These are phyloP conservation scores for Caradrina clavipalpis DNA, from an alignment of 2,888 invertebrate species.

Conservation along the genomic window DNA sequence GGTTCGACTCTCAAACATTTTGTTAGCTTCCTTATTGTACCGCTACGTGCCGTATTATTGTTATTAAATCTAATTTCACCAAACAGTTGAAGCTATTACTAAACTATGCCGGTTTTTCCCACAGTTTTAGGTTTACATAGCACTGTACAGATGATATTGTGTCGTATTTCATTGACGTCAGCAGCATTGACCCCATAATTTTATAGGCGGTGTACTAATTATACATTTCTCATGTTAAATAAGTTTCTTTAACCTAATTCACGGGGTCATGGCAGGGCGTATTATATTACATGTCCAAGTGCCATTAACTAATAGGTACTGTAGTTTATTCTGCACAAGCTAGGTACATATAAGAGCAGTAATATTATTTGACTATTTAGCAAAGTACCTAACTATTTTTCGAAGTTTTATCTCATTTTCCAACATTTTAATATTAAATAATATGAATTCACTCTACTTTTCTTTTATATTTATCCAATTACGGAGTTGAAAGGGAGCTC, in stretches of 20 bases:
- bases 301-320: not conserved
- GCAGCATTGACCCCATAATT: constrained; percentile 37
- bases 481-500: too few species aligned
- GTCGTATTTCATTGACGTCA: constrained; percentile 31
- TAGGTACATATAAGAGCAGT: too few species aligned
- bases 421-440: too few species aligned
- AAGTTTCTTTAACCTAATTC: constrained; percentile 18
- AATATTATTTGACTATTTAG: too few species aligned
- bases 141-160: constrained; percentile 1
- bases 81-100: not conserved
- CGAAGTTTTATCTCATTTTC: too few species aligned
- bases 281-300: not conserved
- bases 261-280: constrained; percentile 9
- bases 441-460: too few species aligned
- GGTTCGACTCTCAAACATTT: constrained; percentile 23
- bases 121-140: not conserved
- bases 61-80: constrained; percentile 1
- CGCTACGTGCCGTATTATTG: not conserved
- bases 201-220: constrained; percentile 29
- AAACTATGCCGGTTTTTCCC: not conserved
- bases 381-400: too few species aligned
- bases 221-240: constrained; percentile 24
- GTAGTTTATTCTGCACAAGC: too few species aligned
- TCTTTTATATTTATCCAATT: too few species aligned
- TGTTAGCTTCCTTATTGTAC: constrained; percentile 14